These are phyloP conservation scores for Garrulus glandarius DNA, from an alignment of 2,797 vertebrate genomes.

Conservation along the genomic window DNA sequence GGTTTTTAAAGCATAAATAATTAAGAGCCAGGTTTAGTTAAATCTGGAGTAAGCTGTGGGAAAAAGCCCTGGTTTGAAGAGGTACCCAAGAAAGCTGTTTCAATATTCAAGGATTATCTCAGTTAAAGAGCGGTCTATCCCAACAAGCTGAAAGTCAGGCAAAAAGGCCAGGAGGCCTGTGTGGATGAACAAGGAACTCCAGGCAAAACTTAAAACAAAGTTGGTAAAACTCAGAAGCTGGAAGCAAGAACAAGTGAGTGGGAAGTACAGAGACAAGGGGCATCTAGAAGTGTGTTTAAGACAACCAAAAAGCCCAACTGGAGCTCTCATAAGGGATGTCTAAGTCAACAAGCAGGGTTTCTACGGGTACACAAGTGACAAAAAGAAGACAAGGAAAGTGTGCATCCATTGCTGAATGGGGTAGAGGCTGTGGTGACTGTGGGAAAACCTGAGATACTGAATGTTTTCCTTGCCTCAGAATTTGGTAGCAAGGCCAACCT, in stretches of 20 bases:
- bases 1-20: background rate
- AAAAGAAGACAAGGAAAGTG: background rate
- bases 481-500: background rate
- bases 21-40: background rate
- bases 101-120: background rate
- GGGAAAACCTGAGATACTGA: background rate
- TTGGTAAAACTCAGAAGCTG: background rate
- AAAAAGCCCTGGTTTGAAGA: background rate
- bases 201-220: background rate
- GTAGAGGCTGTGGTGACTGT: background rate
- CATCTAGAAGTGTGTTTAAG: background rate
- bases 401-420: background rate
- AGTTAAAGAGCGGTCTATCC: background rate
- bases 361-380: background rate
- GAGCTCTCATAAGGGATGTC: background rate
- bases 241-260: background rate
- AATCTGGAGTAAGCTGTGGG: background rate
- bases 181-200: background rate
- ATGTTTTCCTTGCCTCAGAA: background rate
- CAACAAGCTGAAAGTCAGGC: background rate
- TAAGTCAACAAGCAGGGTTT: background rate
- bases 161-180: background rate
- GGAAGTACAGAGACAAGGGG: background rate
- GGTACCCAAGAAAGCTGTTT: background rate
- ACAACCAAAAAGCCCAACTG: background rate